These are phyloP conservation scores for Orchesella flavescens DNA, from an alignment of 2,888 invertebrate species.

Conservation along the genomic window DNA sequence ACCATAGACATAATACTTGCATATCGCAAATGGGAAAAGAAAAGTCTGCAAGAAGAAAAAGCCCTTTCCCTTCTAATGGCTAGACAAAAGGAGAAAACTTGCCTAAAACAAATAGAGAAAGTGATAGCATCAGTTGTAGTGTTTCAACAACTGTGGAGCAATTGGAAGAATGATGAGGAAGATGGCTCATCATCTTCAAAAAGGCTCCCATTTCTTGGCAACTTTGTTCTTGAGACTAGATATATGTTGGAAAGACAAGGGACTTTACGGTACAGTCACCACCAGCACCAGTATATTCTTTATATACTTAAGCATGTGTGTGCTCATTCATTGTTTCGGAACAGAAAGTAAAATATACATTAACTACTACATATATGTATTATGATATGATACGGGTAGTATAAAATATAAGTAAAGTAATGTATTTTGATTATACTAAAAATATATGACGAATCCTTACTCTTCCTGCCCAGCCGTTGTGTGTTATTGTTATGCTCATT, in stretches of 20 bases:
- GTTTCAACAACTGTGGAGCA: slow-evolving; percentile 13
- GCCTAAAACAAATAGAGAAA: background rate
- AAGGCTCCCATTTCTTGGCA: background rate
- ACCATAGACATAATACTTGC: background rate
- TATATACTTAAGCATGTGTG: too few species aligned
- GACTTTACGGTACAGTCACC: too few species aligned
- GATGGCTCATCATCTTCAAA: slow-evolving; percentile 15
- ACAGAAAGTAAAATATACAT: background rate
- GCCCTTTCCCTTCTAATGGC: background rate
- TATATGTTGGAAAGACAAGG: too few species aligned
- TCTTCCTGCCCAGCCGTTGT: slow-evolving; percentile 48
- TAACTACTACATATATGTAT: background rate
- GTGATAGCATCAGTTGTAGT: slow-evolving; percentile 3
- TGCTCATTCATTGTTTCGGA: too few species aligned
- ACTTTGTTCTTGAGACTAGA: background rate
- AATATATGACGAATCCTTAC: slow-evolving; percentile 35
- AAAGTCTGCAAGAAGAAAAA: background rate
- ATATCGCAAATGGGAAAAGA: background rate
- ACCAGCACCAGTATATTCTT: too few species aligned
- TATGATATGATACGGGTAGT: background rate
- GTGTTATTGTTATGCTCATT: slow-evolving; percentile 58
- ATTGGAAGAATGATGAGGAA: background rate
- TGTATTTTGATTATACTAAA: background rate
- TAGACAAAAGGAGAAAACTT: background rate
- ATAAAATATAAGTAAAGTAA: background rate